phyloP scores from a whole-genome alignment of 2,888 invertebrate species.

The Parascotia fuliginaria region DNA sequence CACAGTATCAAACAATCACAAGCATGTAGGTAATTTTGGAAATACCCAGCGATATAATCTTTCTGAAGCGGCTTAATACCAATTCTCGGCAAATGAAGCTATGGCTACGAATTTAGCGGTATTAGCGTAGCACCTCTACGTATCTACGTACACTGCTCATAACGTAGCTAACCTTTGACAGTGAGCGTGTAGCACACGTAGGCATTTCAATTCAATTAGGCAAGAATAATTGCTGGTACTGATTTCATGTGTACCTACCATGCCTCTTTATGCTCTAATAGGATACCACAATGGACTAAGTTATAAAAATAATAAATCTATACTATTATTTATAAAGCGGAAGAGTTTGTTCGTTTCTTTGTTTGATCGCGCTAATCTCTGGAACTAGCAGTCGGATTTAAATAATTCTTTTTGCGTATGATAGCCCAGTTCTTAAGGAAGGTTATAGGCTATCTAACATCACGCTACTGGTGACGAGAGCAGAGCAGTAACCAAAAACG shows the following conservation, averaged over 20 bases:
- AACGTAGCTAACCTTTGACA: constrained; percentile 15
- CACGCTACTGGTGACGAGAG: too few species aligned
- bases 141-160: constrained; percentile 4
- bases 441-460: too few species aligned
- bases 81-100: constrained; percentile 13
- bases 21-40: not conserved
- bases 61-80: constrained; percentile 9
- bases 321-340: too few species aligned
- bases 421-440: too few species aligned
- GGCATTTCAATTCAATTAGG: constrained; percentile 26
- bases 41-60: constrained; percentile 8
- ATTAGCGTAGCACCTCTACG: constrained; percentile 9
- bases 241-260: constrained; percentile 13
- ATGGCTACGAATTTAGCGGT: constrained; percentile 1
- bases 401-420: too few species aligned
- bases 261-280: constrained; percentile 13
- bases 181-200: constrained; percentile 4
- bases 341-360: too few species aligned
- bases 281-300: constrained; percentile 4
- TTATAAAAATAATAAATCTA: too few species aligned
- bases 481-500: too few species aligned
- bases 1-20: constrained; percentile 5
- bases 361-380: too few species aligned
- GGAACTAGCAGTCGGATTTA: too few species aligned
- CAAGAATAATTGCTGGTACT: constrained; percentile 17